A percentile compares a stretch with the other conserved stretches of the same genome.
phyloP scores from a whole-genome alignment of 1,140 invertebrate species.

The Drosophila elegans region DNA sequence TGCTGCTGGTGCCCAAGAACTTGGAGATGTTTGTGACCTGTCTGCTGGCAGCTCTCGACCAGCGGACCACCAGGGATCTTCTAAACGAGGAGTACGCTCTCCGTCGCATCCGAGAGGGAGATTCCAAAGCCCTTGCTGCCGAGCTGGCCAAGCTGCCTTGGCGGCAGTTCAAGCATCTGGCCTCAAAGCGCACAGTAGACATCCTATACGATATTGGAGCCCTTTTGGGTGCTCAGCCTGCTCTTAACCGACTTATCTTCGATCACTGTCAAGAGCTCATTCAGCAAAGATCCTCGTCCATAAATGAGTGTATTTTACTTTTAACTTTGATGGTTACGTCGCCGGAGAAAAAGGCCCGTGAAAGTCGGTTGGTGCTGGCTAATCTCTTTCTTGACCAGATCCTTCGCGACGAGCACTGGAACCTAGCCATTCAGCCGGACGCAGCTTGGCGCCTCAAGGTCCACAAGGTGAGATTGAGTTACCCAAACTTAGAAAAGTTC shows the following conservation, averaged over 20 bases:
- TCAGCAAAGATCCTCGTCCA: constrained; percentile 43
- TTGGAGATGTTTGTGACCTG: constrained; percentile 73
- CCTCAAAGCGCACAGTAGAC: constrained; percentile 41
- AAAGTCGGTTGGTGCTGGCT: constrained; percentile 43
- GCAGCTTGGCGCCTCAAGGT: constrained; percentile 59
- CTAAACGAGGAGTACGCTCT: constrained; percentile 74
- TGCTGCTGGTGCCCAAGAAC: constrained; percentile 70
- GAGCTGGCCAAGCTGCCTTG: constrained; percentile 59
- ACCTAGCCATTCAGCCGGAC: constrained; percentile 70
- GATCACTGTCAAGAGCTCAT: constrained; percentile 70
- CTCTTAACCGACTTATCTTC: constrained; percentile 54
- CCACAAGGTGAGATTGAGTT: constrained; percentile 45
- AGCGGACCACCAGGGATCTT: constrained; percentile 50
- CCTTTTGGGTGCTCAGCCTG: constrained; percentile 47
- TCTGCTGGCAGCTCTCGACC: constrained; percentile 62
- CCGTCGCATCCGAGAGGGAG: constrained; percentile 32
- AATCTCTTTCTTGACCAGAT: constrained; percentile 59
- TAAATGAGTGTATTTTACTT: constrained; percentile 74
- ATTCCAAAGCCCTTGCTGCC: constrained; percentile 32
- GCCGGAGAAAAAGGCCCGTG: constrained; percentile 11
- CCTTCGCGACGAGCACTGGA: constrained; percentile 72
- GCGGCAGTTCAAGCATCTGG: constrained; percentile 76
- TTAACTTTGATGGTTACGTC: constrained; percentile 55
- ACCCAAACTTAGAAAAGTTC: not conserved
- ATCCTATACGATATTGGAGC: constrained; percentile 62